Conservation (phyloP, 1,140 invertebrate species). For the Dryas iulia region DNA sequence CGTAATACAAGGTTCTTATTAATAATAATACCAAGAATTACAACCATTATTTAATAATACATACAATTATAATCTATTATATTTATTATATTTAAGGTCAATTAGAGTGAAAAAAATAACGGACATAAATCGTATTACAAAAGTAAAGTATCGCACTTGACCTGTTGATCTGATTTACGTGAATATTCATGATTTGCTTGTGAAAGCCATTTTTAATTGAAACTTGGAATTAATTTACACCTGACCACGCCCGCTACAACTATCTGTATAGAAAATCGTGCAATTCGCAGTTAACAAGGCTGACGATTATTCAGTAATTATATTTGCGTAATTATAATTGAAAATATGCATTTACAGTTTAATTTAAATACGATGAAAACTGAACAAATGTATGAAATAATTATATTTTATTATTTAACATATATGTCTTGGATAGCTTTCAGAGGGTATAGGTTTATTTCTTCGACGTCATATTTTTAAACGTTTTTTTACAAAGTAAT, state of each 20-base stretch:
- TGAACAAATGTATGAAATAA: background rate
- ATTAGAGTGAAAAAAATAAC: background rate
- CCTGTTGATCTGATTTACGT: constrained; percentile 24
- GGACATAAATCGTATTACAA: constrained; percentile 6
- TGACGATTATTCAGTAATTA: background rate
- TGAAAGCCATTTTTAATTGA: background rate
- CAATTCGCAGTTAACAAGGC: background rate
- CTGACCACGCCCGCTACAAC: background rate
- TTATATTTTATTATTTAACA: too few species aligned
- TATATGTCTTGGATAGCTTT: too few species aligned
- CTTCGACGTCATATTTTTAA: too few species aligned
- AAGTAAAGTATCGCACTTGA: constrained; percentile 23
- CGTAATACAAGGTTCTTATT: too few species aligned
- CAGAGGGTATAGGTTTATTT: too few species aligned
- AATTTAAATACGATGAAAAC: background rate
- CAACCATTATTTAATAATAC: background rate
- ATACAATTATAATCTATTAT: background rate
- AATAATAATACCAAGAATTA: background rate
- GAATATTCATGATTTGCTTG: constrained; percentile 6
- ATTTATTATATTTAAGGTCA: constrained; percentile 1
- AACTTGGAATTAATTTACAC: background rate
- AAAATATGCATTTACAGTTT: background rate
- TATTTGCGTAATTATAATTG: background rate
- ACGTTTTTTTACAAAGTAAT: too few species aligned
- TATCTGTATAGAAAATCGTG: background rate